Base-by-base conservation (phyloP, 2,113 vertebrate species). In the Anguilla rostrata region DNA sequence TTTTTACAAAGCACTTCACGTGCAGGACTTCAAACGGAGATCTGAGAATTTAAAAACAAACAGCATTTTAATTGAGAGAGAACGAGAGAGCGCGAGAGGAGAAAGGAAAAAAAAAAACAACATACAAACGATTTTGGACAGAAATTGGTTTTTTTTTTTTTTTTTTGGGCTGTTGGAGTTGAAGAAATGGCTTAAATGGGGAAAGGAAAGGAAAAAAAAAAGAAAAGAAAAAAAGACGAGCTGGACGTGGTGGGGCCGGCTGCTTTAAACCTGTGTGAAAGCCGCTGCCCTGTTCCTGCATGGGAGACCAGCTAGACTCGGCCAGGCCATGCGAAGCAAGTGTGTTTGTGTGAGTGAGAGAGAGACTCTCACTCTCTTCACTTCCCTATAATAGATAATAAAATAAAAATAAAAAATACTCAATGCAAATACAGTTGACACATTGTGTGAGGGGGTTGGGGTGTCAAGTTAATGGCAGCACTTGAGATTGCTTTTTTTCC, bases 261-360 rank as follows among this genome's bases (percentile, higher is more conserved):
- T 86, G 91, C 89, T 82, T 82, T 87, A 89, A 87, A 88, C 90
- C 39, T 66, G 92, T 91, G 90, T 91, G 88, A 91, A 56, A 90
- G 84, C 87, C 91, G 56, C 78, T 78, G 89, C 81, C 90, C 91
- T 86, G 91, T 91, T 40, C 43, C 83, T 81, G 92, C 92, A 89
- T 82, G 34, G 57, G 85, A 90, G 39, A 34, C 80, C 83, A 89
- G 71, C 89, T 57, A 29, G 81, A 88, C 92, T 92, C 91, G 91
- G 86, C 89, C 93, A 91, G 92, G 90, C 93, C 93, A 91, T 92
- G 91, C 91, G 94, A 94, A 90, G 91, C 92, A 95, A 95, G 94
- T 96, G 95, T 95, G 93, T 96, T 95, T 95, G 96, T 95, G 94
- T 95, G 96, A 95, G 91, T 97, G 96, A 96, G 94, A 94, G 96